Percentiles rank a stretch among this genome's conserved stretches.
Evolutionary conservation across 2,113 vertebrate species (phyloP).

Genomic region (Chelonoidis abingdonii): DNA sequence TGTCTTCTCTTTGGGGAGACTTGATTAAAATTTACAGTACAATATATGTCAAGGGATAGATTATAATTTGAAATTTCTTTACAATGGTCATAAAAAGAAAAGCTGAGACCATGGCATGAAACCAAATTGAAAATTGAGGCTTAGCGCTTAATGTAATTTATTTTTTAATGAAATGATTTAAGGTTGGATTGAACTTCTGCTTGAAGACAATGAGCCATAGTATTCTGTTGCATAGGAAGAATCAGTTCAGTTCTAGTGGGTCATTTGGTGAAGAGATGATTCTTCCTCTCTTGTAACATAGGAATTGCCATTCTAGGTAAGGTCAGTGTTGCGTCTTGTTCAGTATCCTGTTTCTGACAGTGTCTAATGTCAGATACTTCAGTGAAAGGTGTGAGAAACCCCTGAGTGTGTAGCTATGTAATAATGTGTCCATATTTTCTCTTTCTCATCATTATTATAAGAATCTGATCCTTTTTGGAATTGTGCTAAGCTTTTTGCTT

Average conservation of each 20-base stretch:
- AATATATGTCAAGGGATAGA: slow-evolving; percentile 52
- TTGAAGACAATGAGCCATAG: slow-evolving; percentile 66
- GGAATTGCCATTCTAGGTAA: neutral
- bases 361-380: neutral
- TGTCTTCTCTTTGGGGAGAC: slow-evolving; percentile 52
- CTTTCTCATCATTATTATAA: neutral
- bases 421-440: neutral
- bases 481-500: slow-evolving; percentile 33
- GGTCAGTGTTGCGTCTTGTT: neutral
- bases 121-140: slow-evolving; percentile 60
- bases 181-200: slow-evolving; percentile 66
- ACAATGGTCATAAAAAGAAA: slow-evolving; percentile 59
- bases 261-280: neutral
- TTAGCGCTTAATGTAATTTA: slow-evolving; percentile 68
- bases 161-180: slow-evolving; percentile 71
- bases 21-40: slow-evolving; percentile 64
- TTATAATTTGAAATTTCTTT: slow-evolving; percentile 71
- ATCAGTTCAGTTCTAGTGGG: slow-evolving; percentile 19
- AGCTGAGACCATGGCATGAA: slow-evolving; percentile 50
- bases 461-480: neutral
- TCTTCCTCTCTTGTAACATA: neutral
- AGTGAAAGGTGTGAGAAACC: neutral
- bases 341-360: neutral
- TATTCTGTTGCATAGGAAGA: slow-evolving; percentile 24
- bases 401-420: neutral